Conservation (phyloP, 2,888 invertebrate species). For the Tromatobia lineatoria region DNA sequence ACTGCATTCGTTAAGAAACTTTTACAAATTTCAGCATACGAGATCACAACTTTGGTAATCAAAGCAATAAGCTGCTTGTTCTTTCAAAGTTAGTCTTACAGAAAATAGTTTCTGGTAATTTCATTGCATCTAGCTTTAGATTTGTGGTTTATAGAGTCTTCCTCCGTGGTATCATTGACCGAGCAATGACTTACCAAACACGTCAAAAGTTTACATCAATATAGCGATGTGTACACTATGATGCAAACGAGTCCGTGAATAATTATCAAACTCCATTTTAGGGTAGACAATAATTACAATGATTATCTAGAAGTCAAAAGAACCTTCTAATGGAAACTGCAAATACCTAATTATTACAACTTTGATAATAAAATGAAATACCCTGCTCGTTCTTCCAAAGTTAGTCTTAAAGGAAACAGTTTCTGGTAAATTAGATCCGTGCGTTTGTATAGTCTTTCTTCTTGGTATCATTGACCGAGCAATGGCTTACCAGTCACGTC, state of each 20-base stretch:
- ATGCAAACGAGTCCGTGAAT: slow-evolving; percentile 69
- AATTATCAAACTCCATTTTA: slow-evolving; percentile 82
- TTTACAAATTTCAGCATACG: too few species aligned
- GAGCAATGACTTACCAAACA: neutral
- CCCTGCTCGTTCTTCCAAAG: too few species aligned
- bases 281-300: slow-evolving; percentile 75
- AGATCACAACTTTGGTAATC: too few species aligned
- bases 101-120: neutral
- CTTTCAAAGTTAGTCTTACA: neutral
- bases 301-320: too few species aligned
- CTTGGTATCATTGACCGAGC: slow-evolving; percentile 16
- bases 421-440: neutral
- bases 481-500: neutral
- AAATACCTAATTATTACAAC: too few species aligned
- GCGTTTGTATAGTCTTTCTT: neutral
- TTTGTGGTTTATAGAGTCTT: neutral
- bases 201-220: slow-evolving; percentile 3
- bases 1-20: too few species aligned
- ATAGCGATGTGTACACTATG: slow-evolving; percentile 37
- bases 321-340: too few species aligned
- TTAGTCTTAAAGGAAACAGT: neutral
- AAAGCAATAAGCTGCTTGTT: too few species aligned
- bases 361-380: too few species aligned
- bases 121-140: too few species aligned
- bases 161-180: slow-evolving; percentile 16